A percentile compares a stretch with the other conserved stretches of the same genome.
Evolutionary conservation across 2,113 vertebrate genomes (phyloP).

Genomic region (Empidonax traillii): DNA sequence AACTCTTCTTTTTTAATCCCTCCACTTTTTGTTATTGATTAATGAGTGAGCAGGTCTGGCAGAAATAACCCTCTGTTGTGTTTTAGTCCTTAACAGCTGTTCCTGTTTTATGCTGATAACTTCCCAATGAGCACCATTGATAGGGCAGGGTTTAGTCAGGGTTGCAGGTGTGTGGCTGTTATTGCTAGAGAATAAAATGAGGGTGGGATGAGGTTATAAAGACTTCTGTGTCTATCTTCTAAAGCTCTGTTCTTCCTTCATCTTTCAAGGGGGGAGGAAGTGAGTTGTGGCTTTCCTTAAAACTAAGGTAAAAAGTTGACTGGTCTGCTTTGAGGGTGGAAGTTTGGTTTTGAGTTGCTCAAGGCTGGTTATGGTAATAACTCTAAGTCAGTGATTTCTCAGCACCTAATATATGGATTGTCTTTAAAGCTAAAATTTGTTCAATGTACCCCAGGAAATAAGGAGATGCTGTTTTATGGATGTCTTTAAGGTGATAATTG

Average conservation of each 20-base stretch:
- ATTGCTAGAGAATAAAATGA: neutral
- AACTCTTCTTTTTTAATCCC: neutral
- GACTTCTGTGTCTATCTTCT: rapidly evolving
- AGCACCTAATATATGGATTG: neutral
- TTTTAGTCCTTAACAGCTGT: neutral
- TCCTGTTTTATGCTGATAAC: neutral
- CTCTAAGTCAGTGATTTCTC: neutral
- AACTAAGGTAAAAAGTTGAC: neutral
- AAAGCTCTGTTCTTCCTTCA: neutral
- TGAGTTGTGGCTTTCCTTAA: neutral
- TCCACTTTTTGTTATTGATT: neutral
- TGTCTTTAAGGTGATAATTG: neutral
- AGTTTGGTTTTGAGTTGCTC: neutral
- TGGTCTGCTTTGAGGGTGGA: neutral
- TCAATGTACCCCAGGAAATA: neutral
- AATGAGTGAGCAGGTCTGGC: neutral
- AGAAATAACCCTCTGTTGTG: neutral
- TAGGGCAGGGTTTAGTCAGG: neutral
- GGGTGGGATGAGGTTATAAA: neutral
- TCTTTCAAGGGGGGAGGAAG: rapidly evolving
- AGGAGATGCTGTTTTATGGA: neutral
- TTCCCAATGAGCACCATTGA: neutral
- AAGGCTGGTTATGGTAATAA: neutral
- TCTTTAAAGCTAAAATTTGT: neutral
- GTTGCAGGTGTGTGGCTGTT: neutral